Evolutionary conservation across 1,140 invertebrate species (phyloP).

Genomic region (Dryas iulia): DNA sequence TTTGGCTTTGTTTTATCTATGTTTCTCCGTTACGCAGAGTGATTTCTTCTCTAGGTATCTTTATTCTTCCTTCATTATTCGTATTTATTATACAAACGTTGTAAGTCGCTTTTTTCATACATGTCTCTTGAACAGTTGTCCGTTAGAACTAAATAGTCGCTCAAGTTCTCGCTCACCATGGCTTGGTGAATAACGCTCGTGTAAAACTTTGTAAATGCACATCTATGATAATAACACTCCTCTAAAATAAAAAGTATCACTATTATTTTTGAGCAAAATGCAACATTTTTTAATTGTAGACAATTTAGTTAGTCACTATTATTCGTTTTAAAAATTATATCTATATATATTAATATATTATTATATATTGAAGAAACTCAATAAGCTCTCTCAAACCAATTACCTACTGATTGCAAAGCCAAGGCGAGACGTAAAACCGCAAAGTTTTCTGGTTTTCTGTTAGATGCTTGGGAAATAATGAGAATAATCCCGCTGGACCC

Average conservation of each 20-base stretch:
- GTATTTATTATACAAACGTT: neutral
- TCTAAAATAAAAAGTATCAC: too few species aligned
- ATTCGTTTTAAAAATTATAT: too few species aligned
- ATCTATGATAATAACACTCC: too few species aligned
- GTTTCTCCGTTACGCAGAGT: neutral
- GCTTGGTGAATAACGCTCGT: too few species aligned
- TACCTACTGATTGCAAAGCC: neutral
- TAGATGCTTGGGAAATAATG: conserved; percentile 58
- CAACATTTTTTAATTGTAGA: neutral
- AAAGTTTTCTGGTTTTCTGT: conserved; percentile 41
- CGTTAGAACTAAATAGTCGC: too few species aligned
- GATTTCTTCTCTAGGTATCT: neutral
- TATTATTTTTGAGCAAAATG: neutral
- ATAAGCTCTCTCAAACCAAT: neutral
- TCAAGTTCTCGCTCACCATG: too few species aligned
- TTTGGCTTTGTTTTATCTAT: neutral
- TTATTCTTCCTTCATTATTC: neutral
- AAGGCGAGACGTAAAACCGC: conserved; percentile 35
- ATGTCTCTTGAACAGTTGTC: too few species aligned
- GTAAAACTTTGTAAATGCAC: too few species aligned
- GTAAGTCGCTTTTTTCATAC: neutral
- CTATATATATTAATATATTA: too few species aligned
- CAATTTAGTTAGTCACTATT: neutral
- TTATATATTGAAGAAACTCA: too few species aligned
- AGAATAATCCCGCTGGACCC: conserved; percentile 63